Conservation (phyloP, 2,888 invertebrate species). For the Melinaea marsaeus region DNA sequence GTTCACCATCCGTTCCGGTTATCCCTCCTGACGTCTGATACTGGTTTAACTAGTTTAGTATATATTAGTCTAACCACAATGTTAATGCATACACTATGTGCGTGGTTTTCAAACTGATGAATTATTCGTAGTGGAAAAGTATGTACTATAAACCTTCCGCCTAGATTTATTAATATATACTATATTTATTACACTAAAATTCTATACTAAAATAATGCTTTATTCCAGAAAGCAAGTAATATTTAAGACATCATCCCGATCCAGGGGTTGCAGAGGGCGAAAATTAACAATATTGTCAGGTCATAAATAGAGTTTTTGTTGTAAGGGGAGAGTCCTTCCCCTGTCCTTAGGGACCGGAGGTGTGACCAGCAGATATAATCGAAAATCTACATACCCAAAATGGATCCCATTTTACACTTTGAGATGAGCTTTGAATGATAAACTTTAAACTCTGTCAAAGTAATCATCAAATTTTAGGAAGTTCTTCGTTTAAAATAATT, state of each 20-base stretch:
- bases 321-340: constrained; percentile 40
- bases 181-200: no score
- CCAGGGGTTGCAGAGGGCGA: constrained; percentile 23
- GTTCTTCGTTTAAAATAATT: no score
- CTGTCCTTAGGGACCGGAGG: constrained; percentile 41
- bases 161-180: no score
- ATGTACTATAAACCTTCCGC: no score
- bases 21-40: no score
- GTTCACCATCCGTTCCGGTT: no score
- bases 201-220: not conserved
- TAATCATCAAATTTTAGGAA: not conserved
- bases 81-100: no score
- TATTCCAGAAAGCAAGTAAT: not conserved
- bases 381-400: constrained; percentile 7
- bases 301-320: constrained; percentile 38
- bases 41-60: no score
- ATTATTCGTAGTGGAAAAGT: no score
- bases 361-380: constrained; percentile 42
- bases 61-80: no score
- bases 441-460: not conserved
- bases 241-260: constrained; percentile 8
- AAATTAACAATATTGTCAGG: constrained; percentile 36
- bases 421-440: not conserved
- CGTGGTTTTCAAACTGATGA: no score
- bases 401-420: constrained; percentile 4